Conservation (phyloP, 2,113 vertebrate genomes). For the Cygnus atratus region DNA sequence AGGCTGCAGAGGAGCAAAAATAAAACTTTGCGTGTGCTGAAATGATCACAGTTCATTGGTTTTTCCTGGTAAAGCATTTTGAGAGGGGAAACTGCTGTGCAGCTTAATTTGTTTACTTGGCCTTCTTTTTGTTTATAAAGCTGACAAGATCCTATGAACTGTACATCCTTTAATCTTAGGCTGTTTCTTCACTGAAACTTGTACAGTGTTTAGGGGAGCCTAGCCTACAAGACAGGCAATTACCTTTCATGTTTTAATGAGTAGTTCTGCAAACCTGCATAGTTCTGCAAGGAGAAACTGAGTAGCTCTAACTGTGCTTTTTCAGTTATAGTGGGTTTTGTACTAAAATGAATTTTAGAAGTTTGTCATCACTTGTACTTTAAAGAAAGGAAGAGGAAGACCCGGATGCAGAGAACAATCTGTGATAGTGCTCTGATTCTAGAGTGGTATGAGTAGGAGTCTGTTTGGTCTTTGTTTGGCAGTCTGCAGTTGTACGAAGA, state of each 20-base stretch:
- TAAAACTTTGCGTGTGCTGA: background rate
- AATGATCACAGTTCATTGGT: background rate
- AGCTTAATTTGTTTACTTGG: background rate
- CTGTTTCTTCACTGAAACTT: background rate
- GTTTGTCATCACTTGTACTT: background rate
- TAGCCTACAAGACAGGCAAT: background rate
- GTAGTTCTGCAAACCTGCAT: background rate
- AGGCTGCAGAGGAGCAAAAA: background rate
- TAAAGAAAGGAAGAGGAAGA: background rate
- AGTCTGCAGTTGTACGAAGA: background rate
- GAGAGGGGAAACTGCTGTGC: background rate
- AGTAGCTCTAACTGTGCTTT: background rate
- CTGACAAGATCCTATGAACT: background rate
- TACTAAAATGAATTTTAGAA: background rate
- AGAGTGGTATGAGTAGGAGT: background rate
- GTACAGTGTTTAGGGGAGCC: background rate
- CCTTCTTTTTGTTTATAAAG: background rate
- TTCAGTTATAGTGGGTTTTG: background rate
- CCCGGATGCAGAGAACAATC: background rate
- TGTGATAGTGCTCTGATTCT: background rate
- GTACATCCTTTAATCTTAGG: background rate
- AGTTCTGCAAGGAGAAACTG: background rate
- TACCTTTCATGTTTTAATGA: background rate
- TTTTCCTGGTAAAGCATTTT: slow-evolving; percentile 1
- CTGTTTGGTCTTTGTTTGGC: background rate